These are phyloP conservation scores for Cerastis rubricosa DNA, from an alignment of 2,888 invertebrate genomes.

Conservation along the genomic window DNA sequence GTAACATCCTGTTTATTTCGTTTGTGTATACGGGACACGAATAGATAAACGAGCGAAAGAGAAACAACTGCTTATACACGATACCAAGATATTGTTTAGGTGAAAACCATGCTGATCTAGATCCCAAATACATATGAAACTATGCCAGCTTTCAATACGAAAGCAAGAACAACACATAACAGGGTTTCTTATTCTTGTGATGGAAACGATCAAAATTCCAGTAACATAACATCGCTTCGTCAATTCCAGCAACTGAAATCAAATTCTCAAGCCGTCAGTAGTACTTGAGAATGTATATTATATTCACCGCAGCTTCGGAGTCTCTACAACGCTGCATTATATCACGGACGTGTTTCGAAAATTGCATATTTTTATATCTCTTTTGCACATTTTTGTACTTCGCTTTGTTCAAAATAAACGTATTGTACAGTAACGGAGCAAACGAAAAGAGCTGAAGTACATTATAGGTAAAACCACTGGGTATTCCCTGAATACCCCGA, in stretches of 20 bases:
- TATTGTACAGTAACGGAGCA: conserved; percentile 7
- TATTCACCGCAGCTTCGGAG: neutral
- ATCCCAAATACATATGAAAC: neutral
- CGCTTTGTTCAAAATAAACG: neutral
- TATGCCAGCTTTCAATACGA: neutral
- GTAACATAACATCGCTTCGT: neutral
- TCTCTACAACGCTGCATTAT: conserved; percentile 21
- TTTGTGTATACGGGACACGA: neutral
- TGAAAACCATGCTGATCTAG: neutral
- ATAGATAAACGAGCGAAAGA: neutral
- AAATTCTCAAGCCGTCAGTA: conserved; percentile 31
- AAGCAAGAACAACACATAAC: neutral
- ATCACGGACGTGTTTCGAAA: conserved; percentile 22
- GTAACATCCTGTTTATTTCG: conserved; percentile 9
- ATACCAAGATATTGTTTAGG: neutral
- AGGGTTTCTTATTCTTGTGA: neutral
- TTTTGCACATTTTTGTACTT: neutral
- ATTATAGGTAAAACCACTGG: too few relatives aligned
- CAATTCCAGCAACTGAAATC: conserved; percentile 6
- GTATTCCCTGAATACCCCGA: too few relatives aligned
- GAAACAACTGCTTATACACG: neutral
- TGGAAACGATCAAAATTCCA: neutral
- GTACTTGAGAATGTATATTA: conserved; percentile 39
- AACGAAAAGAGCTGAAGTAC: too few relatives aligned
- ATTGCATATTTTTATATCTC: conserved; percentile 11